Percentiles rank a stretch among this genome's conserved stretches.
Conservation (phyloP, 1,140 invertebrate species). For the Atta cephalotes region DNA sequence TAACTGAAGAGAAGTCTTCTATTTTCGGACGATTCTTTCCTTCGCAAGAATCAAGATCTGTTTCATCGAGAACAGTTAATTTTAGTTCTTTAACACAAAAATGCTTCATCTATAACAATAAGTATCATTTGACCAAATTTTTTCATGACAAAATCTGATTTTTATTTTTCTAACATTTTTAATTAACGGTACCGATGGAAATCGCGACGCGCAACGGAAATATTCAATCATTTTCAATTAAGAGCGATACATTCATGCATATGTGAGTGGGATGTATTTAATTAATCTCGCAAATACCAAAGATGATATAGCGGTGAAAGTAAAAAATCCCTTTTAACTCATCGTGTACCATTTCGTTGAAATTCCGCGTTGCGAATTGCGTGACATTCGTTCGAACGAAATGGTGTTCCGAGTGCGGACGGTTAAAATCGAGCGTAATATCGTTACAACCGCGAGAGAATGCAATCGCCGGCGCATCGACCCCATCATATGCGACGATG, state of each 20-base stretch:
- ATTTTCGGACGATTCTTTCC: constrained; percentile 22
- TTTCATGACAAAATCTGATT: neutral
- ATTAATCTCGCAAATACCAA: constrained; percentile 44
- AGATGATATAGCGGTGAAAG: constrained; percentile 31
- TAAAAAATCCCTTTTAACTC: constrained; percentile 47
- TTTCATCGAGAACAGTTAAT: neutral
- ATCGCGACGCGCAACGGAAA: neutral
- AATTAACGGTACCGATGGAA: constrained; percentile 25
- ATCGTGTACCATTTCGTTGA: constrained; percentile 15
- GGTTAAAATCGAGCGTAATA: constrained; percentile 54
- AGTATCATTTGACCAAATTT: neutral
- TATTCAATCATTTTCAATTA: constrained; percentile 32
- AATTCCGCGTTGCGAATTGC: constrained; percentile 32
- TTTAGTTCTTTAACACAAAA: neutral
- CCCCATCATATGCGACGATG: constrained; percentile 33
- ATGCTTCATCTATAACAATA: too few relatives aligned
- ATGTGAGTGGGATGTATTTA: constrained; percentile 3
- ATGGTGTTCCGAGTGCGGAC: constrained; percentile 5
- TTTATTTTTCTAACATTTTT: constrained; percentile 1
- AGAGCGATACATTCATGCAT: neutral
- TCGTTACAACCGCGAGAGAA: constrained; percentile 48
- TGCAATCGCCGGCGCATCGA: constrained; percentile 30
- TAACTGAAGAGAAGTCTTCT: neutral
- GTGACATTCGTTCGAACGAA: constrained; percentile 3
- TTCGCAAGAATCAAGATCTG: neutral